Percentiles rank a stretch among this genome's conserved stretches.
Evolutionary conservation across 2,113 vertebrate genomes (phyloP).

Genomic region (Chlorocebus sabaeus): DNA sequence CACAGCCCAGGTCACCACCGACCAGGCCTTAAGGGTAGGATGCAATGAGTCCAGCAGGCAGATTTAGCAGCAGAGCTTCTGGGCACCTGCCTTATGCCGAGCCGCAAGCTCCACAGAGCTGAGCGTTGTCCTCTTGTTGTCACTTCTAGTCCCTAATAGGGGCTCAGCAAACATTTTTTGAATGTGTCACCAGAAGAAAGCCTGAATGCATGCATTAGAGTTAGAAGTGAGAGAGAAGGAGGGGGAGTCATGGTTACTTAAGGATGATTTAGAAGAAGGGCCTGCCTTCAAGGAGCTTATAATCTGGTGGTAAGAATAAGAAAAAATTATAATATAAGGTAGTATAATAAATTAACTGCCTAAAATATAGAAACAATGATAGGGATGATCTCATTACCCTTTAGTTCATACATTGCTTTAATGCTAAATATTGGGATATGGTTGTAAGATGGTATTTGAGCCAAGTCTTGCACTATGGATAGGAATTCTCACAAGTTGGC

Average conservation of each 20-base stretch:
- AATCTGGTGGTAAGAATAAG: background rate
- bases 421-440: background rate
- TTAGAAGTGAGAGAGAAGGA: background rate
- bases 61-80: background rate
- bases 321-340: background rate
- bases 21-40: background rate
- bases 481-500: background rate
- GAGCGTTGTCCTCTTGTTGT: no score
- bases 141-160: no score
- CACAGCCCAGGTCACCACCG: background rate
- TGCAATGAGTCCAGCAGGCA: background rate
- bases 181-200: background rate
- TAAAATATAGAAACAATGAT: fast-evolving
- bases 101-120: fast-evolving
- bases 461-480: background rate
- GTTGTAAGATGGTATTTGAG: background rate
- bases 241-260: background rate
- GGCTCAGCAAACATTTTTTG: background rate
- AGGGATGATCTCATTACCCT: no score
- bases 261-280: background rate
- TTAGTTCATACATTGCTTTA: background rate
- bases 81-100: fast-evolving
- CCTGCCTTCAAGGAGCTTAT: background rate
- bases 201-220: background rate
- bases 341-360: background rate